Percentiles rank a stretch among this genome's conserved stretches.
Evolutionary conservation across 30 jellyfish, hydroid and myxozoan genomes (phyloP).

Genomic region (Aurelia sp.): DNA sequence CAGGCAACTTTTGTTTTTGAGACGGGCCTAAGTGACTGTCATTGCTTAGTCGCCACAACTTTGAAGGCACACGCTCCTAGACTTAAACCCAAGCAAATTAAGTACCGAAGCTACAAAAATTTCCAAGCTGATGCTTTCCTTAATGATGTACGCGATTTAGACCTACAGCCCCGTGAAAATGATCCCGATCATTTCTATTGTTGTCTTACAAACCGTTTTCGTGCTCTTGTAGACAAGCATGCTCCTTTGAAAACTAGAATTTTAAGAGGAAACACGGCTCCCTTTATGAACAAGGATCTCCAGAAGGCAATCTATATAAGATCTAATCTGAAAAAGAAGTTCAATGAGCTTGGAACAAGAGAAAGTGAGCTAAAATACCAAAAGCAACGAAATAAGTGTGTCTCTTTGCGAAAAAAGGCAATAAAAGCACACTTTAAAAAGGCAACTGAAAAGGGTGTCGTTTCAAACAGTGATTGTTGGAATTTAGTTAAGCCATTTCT

Average conservation of each 20-base stretch:
- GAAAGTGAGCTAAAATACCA: conserved; percentile 26
- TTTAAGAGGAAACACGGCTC: conserved; percentile 17
- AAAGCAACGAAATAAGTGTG: conserved; percentile 1
- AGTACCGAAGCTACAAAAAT: background rate
- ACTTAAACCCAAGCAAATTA: background rate
- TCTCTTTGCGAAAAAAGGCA: conserved; percentile 25
- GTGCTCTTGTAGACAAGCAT: conserved; percentile 21
- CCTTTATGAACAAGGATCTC: conserved; percentile 40
- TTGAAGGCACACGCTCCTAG: conserved; percentile 30
- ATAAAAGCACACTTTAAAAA: conserved; percentile 42
- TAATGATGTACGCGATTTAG: background rate
- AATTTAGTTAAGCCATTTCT: conserved; percentile 21
- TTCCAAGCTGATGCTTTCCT: conserved; percentile 5
- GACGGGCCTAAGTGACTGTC: conserved; percentile 41
- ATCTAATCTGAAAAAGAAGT: conserved; percentile 41
- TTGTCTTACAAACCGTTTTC: no score
- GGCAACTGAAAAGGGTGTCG: conserved; percentile 22
- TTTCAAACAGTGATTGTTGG: conserved; percentile 39
- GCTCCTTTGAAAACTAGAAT: conserved; percentile 44
- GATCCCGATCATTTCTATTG: no score
- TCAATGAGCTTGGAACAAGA: conserved; percentile 10
- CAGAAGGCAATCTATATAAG: conserved; percentile 49
- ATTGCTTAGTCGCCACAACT: conserved; percentile 16
- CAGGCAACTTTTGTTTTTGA: conserved; percentile 35
- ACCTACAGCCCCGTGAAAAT: background rate